Percentiles rank a stretch among this genome's conserved stretches.
Conservation (phyloP, 2,113 vertebrate genomes). For the Maccullochella peelii region DNA sequence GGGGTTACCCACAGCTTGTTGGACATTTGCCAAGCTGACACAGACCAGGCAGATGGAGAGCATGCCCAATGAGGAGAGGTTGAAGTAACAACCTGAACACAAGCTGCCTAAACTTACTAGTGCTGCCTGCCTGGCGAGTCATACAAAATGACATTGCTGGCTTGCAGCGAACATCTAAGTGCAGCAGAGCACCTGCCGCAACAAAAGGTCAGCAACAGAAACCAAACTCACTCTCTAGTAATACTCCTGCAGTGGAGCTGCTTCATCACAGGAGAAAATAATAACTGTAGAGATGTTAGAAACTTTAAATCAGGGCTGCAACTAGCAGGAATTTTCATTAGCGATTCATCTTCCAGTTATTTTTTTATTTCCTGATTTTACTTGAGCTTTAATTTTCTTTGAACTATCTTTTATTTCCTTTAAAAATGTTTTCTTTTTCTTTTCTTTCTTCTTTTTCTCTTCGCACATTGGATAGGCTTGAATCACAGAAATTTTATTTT, state of each 20-base stretch:
- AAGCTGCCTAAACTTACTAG: conserved; percentile 62
- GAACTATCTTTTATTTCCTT: too few species aligned
- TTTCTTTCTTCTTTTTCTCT: too few species aligned
- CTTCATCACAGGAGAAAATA: conserved; percentile 10
- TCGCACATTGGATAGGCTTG: background rate
- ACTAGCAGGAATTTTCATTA: too few species aligned
- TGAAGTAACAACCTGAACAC: conserved; percentile 68
- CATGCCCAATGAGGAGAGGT: conserved; percentile 44
- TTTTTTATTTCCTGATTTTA: too few species aligned
- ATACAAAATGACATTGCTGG: conserved; percentile 56
- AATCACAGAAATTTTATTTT: background rate
- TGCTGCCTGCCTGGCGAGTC: conserved; percentile 42
- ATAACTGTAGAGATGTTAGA: background rate
- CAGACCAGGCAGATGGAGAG: conserved; percentile 55
- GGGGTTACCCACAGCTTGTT: conserved; percentile 56
- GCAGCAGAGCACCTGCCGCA: conserved; percentile 47
- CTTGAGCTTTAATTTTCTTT: background rate
- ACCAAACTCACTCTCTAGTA: conserved; percentile 6
- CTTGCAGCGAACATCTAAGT: conserved; percentile 48
- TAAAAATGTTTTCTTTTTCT: too few species aligned
- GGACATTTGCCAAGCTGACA: conserved; percentile 67
- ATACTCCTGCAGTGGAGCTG: background rate
- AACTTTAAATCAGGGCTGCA: background rate
- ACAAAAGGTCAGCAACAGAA: conserved; percentile 50
- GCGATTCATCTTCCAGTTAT: background rate